Percentiles rank a stretch among this genome's conserved stretches.
Conservation (phyloP, 2,797 vertebrate species). For the Danio jaintianensis region DNA sequence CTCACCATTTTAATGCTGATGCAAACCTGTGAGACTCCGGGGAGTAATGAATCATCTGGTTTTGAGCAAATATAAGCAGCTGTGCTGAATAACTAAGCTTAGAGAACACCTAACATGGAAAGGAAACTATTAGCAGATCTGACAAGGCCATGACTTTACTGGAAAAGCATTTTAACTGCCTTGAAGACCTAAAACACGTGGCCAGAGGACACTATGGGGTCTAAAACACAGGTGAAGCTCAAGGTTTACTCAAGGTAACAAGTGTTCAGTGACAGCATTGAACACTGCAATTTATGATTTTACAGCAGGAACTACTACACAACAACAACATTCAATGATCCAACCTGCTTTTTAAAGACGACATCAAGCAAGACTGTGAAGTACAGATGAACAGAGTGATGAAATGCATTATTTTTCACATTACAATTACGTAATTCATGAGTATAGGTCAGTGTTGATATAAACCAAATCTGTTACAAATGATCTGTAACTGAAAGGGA, state of each 20-base stretch:
- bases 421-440: too few relatives aligned
- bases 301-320: background rate
- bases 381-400: constrained; percentile 58
- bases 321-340: constrained; percentile 32
- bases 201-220: background rate
- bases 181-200: background rate
- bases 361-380: constrained; percentile 71
- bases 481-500: too few relatives aligned
- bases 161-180: background rate
- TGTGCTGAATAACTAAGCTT: constrained; percentile 1
- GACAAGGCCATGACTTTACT: background rate
- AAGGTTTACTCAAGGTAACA: background rate
- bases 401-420: constrained; percentile 8
- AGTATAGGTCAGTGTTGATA: too few relatives aligned
- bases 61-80: constrained; percentile 13
- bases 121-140: background rate
- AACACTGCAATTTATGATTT: background rate
- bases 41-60: constrained; percentile 20
- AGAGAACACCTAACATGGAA: constrained; percentile 9
- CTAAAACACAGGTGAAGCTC: constrained; percentile 11
- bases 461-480: too few relatives aligned
- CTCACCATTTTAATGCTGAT: constrained; percentile 14
- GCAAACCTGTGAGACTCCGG: background rate
- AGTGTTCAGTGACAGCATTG: background rate
- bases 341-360: constrained; percentile 72